phyloP scores from a whole-genome alignment of 1,140 invertebrate species.

The Halictus rubicundus region DNA sequence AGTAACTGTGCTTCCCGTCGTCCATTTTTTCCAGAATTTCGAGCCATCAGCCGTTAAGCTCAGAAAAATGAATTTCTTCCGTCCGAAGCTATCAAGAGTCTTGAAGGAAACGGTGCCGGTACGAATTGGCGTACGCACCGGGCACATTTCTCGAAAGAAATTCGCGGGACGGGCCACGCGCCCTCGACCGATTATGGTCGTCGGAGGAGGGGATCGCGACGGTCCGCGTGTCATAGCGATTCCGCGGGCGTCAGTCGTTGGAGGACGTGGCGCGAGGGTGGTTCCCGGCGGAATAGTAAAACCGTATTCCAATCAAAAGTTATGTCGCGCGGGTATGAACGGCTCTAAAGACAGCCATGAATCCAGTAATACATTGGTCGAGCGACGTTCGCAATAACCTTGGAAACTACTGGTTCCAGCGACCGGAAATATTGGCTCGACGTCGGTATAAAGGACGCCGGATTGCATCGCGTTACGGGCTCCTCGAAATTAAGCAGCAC shows the following conservation, averaged over 20 bases:
- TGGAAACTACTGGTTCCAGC: constrained; percentile 26
- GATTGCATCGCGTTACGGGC: constrained; percentile 32
- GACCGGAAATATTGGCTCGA: constrained; percentile 44
- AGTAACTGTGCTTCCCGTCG: too few relatives aligned
- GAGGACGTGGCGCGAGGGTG: background rate
- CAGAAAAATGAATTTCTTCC: too few relatives aligned
- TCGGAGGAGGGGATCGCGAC: too few relatives aligned
- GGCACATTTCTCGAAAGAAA: too few relatives aligned
- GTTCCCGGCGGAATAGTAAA: constrained; percentile 48
- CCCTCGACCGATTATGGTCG: too few relatives aligned
- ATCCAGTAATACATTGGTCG: constrained; percentile 26
- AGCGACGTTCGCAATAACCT: constrained; percentile 40
- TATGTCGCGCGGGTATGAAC: constrained; percentile 33
- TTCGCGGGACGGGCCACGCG: too few relatives aligned
- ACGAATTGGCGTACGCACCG: too few relatives aligned
- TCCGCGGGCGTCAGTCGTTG: background rate
- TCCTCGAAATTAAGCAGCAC: constrained; percentile 26
- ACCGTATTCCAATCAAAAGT: constrained; percentile 59
- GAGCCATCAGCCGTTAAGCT: too few relatives aligned
- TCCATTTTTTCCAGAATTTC: too few relatives aligned
- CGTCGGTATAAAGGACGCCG: constrained; percentile 42
- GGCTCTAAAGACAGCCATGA: constrained; percentile 43
- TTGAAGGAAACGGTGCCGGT: too few relatives aligned
- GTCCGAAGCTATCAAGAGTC: too few relatives aligned
- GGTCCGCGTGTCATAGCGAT: background rate